Evolutionary conservation across 2,113 vertebrate genomes (phyloP).

Genomic region (Gnathonemus echidnorhynchus): DNA sequence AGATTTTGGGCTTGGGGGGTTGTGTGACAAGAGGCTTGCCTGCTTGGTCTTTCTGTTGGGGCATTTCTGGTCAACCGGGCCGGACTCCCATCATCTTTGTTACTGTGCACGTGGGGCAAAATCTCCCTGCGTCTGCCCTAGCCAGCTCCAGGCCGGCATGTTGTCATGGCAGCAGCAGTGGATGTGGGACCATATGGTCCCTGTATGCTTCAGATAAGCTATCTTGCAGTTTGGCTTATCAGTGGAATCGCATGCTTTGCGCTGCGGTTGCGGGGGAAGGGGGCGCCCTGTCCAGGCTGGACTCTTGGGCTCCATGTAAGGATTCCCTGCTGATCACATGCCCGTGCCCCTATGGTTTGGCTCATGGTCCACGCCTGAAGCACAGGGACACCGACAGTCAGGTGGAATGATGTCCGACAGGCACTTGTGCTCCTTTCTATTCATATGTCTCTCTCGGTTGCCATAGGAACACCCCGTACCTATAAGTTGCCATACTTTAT

Average conservation of each 20-base stretch:
- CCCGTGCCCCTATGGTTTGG: neutral
- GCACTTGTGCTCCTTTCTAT: neutral
- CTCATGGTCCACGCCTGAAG: neutral
- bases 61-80: neutral
- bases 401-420: neutral
- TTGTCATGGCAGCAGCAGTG: constrained; percentile 91
- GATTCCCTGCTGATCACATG: neutral
- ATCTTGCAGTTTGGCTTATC: constrained; percentile 78
- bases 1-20: neutral
- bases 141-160: constrained; percentile 61
- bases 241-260: constrained; percentile 70
- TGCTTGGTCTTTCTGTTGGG: neutral
- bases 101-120: neutral
- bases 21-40: neutral
- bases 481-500: neutral
- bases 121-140: neutral
- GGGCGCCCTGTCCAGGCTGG: constrained; percentile 39
- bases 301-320: constrained; percentile 40
- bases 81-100: neutral
- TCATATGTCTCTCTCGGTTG: neutral
- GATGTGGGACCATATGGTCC: constrained; percentile 92
- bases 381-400: neutral
- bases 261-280: constrained; percentile 53
- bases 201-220: constrained; percentile 85
- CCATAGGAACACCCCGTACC: neutral